Percentiles rank a stretch among this genome's conserved stretches.
Evolutionary conservation across 2,113 vertebrate genomes (phyloP).

Genomic region (Sciurus niger): DNA sequence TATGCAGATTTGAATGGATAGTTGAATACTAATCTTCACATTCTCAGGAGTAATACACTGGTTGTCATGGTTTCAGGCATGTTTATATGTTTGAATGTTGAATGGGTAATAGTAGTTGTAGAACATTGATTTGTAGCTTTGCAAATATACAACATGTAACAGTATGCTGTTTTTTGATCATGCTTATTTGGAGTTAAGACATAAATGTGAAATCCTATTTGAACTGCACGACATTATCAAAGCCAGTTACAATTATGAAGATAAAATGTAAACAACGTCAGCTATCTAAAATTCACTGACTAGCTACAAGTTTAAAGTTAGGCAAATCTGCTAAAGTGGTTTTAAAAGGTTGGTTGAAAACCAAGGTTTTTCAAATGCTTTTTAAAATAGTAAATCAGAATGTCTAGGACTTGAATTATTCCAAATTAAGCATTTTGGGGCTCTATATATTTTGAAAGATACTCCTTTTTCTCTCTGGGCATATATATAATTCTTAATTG

Average conservation of each 20-base stretch:
- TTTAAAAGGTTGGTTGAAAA: not conserved
- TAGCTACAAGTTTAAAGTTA: constrained; percentile 20
- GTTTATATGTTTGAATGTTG: constrained; percentile 10
- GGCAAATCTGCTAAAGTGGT: constrained; percentile 17
- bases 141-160: not conserved
- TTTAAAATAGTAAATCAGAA: not conserved
- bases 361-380: constrained; percentile 19
- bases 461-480: not conserved
- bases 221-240: constrained; percentile 53
- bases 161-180: not conserved
- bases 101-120: not conserved
- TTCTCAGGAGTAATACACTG: not conserved
- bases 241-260: constrained; percentile 37
- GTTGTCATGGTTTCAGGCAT: constrained; percentile 29
- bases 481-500: not conserved
- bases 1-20: not conserved
- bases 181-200: constrained; percentile 34
- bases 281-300: constrained; percentile 18
- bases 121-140: not conserved
- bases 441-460: not conserved
- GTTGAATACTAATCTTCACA: not conserved
- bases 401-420: constrained; percentile 10
- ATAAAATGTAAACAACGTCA: constrained; percentile 16
- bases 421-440: constrained; percentile 35
- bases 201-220: not conserved